Conservation (phyloP, 1,140 invertebrate genomes). For the Drosophila lowei region DNA sequence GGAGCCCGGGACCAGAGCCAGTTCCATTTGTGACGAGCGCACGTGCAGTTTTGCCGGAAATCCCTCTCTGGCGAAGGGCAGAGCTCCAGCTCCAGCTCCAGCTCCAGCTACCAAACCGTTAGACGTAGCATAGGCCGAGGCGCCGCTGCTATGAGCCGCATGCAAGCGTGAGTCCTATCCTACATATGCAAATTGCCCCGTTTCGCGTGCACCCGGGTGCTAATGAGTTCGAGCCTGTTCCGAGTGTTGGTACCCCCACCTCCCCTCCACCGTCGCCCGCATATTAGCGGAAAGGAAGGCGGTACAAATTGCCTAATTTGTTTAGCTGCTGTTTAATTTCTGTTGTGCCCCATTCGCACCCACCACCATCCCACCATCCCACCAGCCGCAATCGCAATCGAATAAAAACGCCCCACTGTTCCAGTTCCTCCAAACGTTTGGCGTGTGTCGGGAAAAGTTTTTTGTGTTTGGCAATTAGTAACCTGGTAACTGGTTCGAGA, state of each 20-base stretch:
- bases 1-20: constrained; percentile 48
- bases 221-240: constrained; percentile 52
- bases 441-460: constrained; percentile 6
- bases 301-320: constrained; percentile 56
- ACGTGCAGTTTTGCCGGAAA: constrained; percentile 69
- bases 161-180: constrained; percentile 70
- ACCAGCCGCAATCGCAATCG: constrained; percentile 5
- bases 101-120: neutral
- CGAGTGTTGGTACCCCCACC: neutral
- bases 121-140: constrained; percentile 59
- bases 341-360: neutral
- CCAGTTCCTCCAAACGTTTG: neutral
- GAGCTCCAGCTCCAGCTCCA: neutral
- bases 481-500: constrained; percentile 10
- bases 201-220: constrained; percentile 54
- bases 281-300: constrained; percentile 28
- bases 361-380: constrained; percentile 1
- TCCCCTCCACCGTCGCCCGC: neutral
- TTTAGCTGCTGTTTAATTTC: constrained; percentile 42
- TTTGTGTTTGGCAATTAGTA: constrained; percentile 28
- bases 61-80: neutral
- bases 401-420: neutral
- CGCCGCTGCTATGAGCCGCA: constrained; percentile 69
- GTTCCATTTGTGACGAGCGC: constrained; percentile 63
- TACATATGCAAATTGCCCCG: constrained; percentile 52